Evolutionary conservation across 2,888 invertebrate species (phyloP).

Genomic region (Cybosia mesomella): DNA sequence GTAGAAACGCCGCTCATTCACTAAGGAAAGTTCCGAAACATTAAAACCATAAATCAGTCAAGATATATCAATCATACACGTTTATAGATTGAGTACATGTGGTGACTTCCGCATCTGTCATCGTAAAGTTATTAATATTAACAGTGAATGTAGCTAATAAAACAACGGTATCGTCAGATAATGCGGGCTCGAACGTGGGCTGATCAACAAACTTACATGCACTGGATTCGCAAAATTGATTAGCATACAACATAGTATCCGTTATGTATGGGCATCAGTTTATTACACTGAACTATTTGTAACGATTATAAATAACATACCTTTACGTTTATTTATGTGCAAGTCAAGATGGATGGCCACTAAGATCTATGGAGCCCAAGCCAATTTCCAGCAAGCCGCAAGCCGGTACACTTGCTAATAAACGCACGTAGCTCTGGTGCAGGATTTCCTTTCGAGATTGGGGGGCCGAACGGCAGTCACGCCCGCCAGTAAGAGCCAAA

Average conservation of each 20-base stretch:
- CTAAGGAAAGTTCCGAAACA: conserved; percentile 44
- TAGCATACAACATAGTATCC: conserved; percentile 60
- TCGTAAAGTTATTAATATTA: conserved; percentile 50
- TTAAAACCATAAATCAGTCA: conserved; percentile 32
- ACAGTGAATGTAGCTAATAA: conserved; percentile 45
- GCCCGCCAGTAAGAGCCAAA: too few species aligned
- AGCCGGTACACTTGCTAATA: too few species aligned
- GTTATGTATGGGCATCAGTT: conserved; percentile 58
- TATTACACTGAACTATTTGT: conserved; percentile 19
- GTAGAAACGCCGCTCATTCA: conserved; percentile 25
- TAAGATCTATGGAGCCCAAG: too few species aligned
- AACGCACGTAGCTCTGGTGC: too few species aligned
- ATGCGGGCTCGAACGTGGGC: conserved; percentile 53
- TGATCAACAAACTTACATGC: conserved; percentile 43
- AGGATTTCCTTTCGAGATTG: too few species aligned
- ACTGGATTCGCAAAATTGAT: conserved; percentile 57
- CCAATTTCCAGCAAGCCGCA: too few species aligned
- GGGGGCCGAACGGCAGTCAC: too few species aligned
- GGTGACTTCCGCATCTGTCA: conserved; percentile 33
- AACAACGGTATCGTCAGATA: conserved; percentile 56
- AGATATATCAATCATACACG: conserved; percentile 36
- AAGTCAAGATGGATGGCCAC: too few species aligned
- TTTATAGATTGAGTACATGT: conserved; percentile 32
- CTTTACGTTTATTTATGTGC: too few species aligned
- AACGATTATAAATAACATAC: neutral